Conservation (phyloP, 1,140 invertebrate species). For the Calycopis cecrops region DNA sequence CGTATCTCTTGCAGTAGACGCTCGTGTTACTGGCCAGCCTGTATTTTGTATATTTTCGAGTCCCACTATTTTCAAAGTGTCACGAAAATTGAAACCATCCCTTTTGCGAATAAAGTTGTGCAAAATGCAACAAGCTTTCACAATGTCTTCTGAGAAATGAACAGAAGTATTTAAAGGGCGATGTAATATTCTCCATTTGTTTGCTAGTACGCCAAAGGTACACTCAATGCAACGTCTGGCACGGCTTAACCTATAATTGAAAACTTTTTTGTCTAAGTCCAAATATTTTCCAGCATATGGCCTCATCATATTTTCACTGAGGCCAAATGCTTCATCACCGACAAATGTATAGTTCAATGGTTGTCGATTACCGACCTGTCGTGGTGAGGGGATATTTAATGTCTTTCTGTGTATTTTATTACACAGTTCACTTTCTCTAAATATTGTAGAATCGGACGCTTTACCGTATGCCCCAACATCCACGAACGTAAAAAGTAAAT, state of each 20-base stretch:
- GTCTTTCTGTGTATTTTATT: constrained; percentile 14
- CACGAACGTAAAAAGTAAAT: neutral
- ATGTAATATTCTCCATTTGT: neutral
- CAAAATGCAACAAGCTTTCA: constrained; percentile 17
- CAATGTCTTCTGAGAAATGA: constrained; percentile 17
- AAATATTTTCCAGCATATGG: no score
- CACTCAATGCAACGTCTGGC: constrained; percentile 11
- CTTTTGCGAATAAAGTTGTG: constrained; percentile 11
- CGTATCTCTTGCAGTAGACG: constrained; percentile 11
- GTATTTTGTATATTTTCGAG: constrained; percentile 19
- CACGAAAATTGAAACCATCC: constrained; percentile 8
- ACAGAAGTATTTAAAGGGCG: constrained; percentile 6
- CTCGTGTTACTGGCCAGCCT: constrained; percentile 16
- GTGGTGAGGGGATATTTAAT: constrained; percentile 17
- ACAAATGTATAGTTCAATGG: constrained; percentile 15
- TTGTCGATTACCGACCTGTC: constrained; percentile 16
- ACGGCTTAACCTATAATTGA: no score
- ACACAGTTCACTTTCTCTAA: constrained; percentile 15
- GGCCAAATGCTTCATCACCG: constrained; percentile 4
- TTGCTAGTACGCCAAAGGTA: constrained; percentile 20
- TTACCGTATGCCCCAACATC: constrained; percentile 1
- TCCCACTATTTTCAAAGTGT: constrained; percentile 14
- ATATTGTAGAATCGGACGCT: constrained; percentile 13
- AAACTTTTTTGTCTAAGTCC: no score
- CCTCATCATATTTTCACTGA: no score